A percentile compares a stretch with the other conserved stretches of the same genome.
Evolutionary conservation across 1,140 invertebrate species (phyloP).

Genomic region (Ruditapes philippinarum): DNA sequence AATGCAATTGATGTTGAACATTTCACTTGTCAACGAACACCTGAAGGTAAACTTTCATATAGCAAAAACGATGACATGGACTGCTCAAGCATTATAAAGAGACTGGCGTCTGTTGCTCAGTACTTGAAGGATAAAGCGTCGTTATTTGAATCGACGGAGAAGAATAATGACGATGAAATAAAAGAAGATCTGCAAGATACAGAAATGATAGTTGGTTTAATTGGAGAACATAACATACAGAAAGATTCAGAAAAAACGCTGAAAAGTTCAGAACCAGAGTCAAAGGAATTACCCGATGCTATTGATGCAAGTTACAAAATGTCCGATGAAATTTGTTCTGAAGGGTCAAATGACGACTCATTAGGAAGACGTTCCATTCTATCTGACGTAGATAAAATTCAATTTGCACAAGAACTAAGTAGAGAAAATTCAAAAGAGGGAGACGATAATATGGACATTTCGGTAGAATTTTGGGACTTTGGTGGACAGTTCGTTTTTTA

Average conservation of each 20-base stretch:
- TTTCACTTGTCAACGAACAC: not conserved
- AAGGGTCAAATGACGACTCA: not conserved
- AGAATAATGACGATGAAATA: no score
- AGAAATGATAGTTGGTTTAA: not conserved
- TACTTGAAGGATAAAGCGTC: no score
- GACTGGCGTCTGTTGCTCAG: not conserved
- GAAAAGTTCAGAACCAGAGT: not conserved
- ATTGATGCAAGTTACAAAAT: no score
- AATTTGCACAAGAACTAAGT: not conserved
- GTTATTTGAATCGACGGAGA: no score
- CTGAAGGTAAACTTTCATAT: not conserved
- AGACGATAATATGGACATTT: not conserved
- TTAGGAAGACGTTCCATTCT: not conserved
- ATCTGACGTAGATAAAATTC: not conserved
- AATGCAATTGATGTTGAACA: not conserved
- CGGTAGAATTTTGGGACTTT: slow-evolving; percentile 2
- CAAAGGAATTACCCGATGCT: not conserved
- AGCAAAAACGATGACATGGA: not conserved
- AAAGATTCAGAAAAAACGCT: not conserved
- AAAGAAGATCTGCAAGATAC: not conserved
- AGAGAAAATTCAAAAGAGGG: not conserved
- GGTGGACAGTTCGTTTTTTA: slow-evolving; percentile 6
- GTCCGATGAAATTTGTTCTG: not conserved
- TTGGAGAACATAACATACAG: not conserved
- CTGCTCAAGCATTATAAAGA: not conserved